Percentiles rank a stretch among this genome's conserved stretches.
Evolutionary conservation across 2,888 invertebrate species (phyloP).

Genomic region (Drosophila kuntzei): DNA sequence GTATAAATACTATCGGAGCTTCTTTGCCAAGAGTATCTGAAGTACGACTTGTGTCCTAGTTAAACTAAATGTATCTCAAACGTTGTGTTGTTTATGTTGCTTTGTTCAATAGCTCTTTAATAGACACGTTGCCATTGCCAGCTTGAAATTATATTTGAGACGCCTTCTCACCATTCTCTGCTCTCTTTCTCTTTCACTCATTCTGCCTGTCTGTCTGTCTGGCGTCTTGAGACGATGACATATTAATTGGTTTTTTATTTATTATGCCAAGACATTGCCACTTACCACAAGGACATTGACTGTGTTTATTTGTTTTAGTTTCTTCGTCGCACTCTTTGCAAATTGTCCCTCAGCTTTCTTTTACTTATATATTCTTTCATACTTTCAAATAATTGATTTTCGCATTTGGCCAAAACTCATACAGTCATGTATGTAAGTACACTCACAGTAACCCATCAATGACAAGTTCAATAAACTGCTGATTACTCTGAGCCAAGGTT

Average conservation of each 20-base stretch:
- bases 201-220: constrained; percentile 12
- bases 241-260: constrained; percentile 80
- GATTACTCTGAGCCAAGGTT: constrained; percentile 25
- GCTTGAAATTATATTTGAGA: not conserved
- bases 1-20: not conserved
- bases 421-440: constrained; percentile 32
- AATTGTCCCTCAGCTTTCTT: constrained; percentile 34
- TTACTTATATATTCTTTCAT: not conserved
- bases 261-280: constrained; percentile 49
- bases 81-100: constrained; percentile 21
- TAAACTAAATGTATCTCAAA: constrained; percentile 1
- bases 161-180: not conserved
- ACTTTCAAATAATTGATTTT: constrained; percentile 50
- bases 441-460: constrained; percentile 38
- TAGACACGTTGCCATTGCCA: constrained; percentile 39
- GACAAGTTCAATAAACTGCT: constrained; percentile 68
- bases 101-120: constrained; percentile 36
- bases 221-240: constrained; percentile 64
- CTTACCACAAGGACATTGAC: constrained; percentile 15
- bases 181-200: not conserved
- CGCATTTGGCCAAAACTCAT: constrained; percentile 2
- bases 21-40: not conserved
- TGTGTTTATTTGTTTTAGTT: not conserved
- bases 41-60: not conserved
- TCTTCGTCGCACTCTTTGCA: constrained; percentile 18